phyloP scores from a whole-genome alignment of 2,888 invertebrate species.

The Phyllotreta striolata region DNA sequence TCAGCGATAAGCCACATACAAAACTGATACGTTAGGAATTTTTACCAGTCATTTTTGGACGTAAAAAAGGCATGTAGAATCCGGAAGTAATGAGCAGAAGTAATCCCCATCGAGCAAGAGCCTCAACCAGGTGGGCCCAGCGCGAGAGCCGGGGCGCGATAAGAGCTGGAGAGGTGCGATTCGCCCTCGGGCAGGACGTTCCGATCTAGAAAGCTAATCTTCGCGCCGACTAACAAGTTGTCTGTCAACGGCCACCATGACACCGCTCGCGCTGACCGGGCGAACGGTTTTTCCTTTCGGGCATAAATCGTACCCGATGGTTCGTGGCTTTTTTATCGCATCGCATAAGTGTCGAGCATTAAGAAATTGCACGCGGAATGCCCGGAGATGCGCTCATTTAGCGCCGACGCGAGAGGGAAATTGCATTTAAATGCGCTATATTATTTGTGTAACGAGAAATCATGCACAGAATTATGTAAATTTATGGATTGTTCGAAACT shows the following conservation, averaged over 20 bases:
- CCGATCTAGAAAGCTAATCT: conserved; percentile 48
- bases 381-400: conserved; percentile 32
- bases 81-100: not conserved
- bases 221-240: conserved; percentile 49
- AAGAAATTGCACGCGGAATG: conserved; percentile 33
- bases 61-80: no score
- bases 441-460: no score
- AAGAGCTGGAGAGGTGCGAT: conserved; percentile 43
- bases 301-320: conserved; percentile 41
- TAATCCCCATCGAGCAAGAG: not conserved
- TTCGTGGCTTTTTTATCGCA: conserved; percentile 31
- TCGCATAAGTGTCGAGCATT: conserved; percentile 37
- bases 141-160: conserved; percentile 33
- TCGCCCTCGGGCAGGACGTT: conserved; percentile 42
- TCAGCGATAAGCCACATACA: no score
- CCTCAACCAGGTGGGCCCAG: conserved; percentile 38
- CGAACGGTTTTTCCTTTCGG: conserved; percentile 33
- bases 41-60: no score
- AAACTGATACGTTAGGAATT: no score
- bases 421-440: no score
- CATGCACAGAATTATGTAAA: no score
- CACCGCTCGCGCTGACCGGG: conserved; percentile 41
- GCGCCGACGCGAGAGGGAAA: not conserved
- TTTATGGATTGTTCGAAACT: no score
- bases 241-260: conserved; percentile 49